These are phyloP conservation scores for Deilephila porcellus DNA, from an alignment of 2,888 invertebrate genomes.

Conservation along the genomic window DNA sequence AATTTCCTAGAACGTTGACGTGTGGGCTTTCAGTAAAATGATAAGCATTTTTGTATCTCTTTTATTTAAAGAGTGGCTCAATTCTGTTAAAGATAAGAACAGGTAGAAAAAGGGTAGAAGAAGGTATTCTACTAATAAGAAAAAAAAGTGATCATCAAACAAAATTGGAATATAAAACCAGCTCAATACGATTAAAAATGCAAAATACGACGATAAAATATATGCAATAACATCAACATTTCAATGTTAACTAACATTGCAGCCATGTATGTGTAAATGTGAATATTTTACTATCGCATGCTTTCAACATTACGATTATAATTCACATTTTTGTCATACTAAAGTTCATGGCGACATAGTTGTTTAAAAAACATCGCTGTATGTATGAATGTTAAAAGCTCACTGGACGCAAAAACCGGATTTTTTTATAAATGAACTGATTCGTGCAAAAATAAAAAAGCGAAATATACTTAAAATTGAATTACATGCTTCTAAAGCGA, in stretches of 20 bases:
- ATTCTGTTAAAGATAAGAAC: too few species aligned
- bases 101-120: too few species aligned
- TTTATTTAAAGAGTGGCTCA: too few species aligned
- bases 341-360: constrained; percentile 27
- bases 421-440: constrained; percentile 54
- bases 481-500: background rate
- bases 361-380: constrained; percentile 40
- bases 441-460: constrained; percentile 39
- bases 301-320: background rate
- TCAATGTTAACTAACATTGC: background rate
- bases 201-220: background rate
- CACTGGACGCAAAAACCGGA: constrained; percentile 50
- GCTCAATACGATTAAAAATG: too few species aligned
- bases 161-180: too few species aligned
- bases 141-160: too few species aligned
- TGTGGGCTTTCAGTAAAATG: too few species aligned
- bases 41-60: too few species aligned
- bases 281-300: background rate
- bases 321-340: constrained; percentile 1
- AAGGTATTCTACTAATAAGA: too few species aligned
- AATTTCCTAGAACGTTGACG: too few species aligned
- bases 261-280: constrained; percentile 3
- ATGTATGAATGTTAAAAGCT: constrained; percentile 43
- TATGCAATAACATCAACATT: background rate
- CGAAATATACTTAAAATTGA: background rate